Base-by-base conservation (phyloP, 1,140 invertebrate species). In the Pristionchus pacificus region DNA sequence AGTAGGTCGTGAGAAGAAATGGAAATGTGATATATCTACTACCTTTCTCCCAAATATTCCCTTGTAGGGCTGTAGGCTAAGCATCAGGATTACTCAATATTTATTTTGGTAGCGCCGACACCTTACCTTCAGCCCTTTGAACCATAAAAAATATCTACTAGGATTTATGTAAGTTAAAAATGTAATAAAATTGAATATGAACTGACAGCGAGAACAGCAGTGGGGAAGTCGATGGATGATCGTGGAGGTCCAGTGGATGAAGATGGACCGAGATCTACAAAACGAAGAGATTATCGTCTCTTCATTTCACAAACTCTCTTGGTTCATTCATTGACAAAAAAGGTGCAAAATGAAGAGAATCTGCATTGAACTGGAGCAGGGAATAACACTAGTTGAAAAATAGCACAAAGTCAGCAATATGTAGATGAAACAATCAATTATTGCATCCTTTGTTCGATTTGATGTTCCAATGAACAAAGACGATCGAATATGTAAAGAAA, bases 171-270 rank as follows among this genome's bases (percentile, higher is more conserved):
- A 24, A 13, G 59, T 13, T 29, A 65, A 49, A 55, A 33, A 19
- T 3, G n/a, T 30, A 66, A 57, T 29, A 66, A 57, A 29, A 58
- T 57, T 10, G 38, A 10, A 30, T 29, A 29, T 58, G 65, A 24
- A 57, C 65, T 19, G 6, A 66, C 65, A 15, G 57, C 65, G 59
- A 66, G 57, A 19, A 66, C 65, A 6, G 65, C 65, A 0, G 65
- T 66, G n/a, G 65, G 65, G 32, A 66, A 66, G 24, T 66, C 65
- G 15, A 66, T 66, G 2, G 65, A 66, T 3, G 65, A 29, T 1
- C 65, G 65, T 15, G 65, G 65, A 55, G 65, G 57, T 49, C 49
- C 65, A 66, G 65, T 66, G 65, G 59, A 66, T 65, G 63, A 65
- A 49, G 31, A 65, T 49, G 31, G 33, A 65, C 28, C 14, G 49